Evolutionary conservation across 2,888 invertebrate genomes (phyloP), one percentile per base, ranked within the genome.

Genomic region (Chloromyia formosa): DNA sequence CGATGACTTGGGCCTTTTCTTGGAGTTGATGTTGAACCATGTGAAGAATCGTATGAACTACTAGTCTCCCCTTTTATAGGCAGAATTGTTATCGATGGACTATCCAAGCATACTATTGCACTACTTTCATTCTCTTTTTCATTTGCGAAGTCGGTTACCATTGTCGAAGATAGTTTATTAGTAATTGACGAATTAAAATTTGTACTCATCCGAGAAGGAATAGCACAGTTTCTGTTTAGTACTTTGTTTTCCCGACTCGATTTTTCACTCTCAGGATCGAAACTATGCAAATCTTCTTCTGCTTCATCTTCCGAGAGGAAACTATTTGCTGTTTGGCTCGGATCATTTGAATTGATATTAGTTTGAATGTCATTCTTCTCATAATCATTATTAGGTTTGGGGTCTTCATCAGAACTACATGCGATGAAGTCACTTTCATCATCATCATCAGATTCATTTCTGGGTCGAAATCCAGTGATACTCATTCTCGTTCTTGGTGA

Each of bases 401-500:
- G n/a, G n/a, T n/a, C n/a, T 35, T 54, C 53, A 18, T 45, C 49
- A 20, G 20, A 27, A 20, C 40, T 54, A 0, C 42, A 62, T 10
- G 73, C 75, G 0, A 23, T 23, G 16, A 45, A 35, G 10, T 77
- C 80, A 5, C 80, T 80, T 45, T 79, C 79, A 5, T 81, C 81
- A 49, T 79, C 79, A 5, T 81, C 81, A 49, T 80, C 78, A 0
- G 79, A 73, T 0, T 83, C 74, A 61, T 84, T 83, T 1, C 76
- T 69, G 0, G 83, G 84, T 1, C 83, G 80, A n/a, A 83, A 76
- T 0, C 85, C 84, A 0, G 84, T 84, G 1, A 84, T 84, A 60
- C 84, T 84, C 83, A 83, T 83, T 0, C 85, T 80, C 0, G 85
- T 85, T 61, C 81, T 78, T 14, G 85, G 85, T 0, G 84, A 85